Conservation (phyloP, 1,140 invertebrate species). For the Zophobas atratus region DNA sequence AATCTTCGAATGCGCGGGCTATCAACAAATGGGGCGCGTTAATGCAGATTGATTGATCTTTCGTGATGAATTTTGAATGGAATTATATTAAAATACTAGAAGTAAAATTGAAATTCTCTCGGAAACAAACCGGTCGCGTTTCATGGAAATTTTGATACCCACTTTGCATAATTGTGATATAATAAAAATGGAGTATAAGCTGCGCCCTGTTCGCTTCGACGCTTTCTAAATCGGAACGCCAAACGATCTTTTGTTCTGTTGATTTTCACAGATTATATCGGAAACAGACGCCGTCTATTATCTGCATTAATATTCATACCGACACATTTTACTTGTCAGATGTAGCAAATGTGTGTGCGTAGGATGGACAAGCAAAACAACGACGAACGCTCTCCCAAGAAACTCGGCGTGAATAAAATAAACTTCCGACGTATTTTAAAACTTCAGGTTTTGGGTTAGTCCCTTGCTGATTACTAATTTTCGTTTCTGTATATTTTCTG, state of each 20-base stretch:
- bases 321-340: constrained; percentile 31
- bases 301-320: constrained; percentile 32
- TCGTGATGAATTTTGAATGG: constrained; percentile 19
- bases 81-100: constrained; percentile 16
- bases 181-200: constrained; percentile 45
- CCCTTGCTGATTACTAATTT: no score
- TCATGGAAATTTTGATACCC: constrained; percentile 45
- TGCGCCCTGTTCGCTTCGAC: constrained; percentile 36
- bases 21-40: constrained; percentile 24
- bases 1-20: neutral
- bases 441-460: no score
- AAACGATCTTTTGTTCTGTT: constrained; percentile 32
- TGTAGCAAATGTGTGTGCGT: constrained; percentile 22
- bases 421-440: no score
- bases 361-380: neutral
- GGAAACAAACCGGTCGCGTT: constrained; percentile 32
- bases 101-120: constrained; percentile 40
- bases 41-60: constrained; percentile 18
- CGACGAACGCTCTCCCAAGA: neutral
- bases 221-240: constrained; percentile 21
- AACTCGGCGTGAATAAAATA: no score
- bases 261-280: constrained; percentile 36
- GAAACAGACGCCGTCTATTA: constrained; percentile 38
- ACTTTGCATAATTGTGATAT: constrained; percentile 47
- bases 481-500: no score